Base-by-base conservation (phyloP, 2,113 vertebrate species). In the Ploceus nigricollis region DNA sequence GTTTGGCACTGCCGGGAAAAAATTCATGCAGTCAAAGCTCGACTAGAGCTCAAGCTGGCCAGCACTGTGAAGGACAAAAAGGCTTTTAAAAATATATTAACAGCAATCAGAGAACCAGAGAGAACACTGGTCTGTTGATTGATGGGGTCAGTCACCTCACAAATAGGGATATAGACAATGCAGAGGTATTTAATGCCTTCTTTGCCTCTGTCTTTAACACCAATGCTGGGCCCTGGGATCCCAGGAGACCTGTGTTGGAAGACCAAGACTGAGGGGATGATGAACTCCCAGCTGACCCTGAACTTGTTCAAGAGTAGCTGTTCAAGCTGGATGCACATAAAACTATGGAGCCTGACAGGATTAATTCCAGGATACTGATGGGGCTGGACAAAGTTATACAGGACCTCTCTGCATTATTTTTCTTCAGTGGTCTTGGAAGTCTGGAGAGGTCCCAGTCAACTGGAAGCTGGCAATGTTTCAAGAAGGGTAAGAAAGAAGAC, bases 211-310 rank as follows among this genome's bases (percentile, higher is more conserved):
- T 47, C 39, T 47, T 57, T 39, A 54, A 60, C 4, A 31, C 12
- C 1, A 1, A 0, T 60, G 17, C 23, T 45, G 18, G 40, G 28
- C 28, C 15, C 5, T 71, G 24, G 23, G 24, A 30, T 8, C 12
- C 30, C 44, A 15, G 35, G 22, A 60, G 10, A 18, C 16, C 8
- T 33, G 11, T 76, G 44, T 17, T 76, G n/a, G 44, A 64, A 85
- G 25, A 51, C 13, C 6, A 5, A 22, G 50, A 81, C 44, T 30
- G 25, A 58, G 48, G 7, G 25, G 5, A 71, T 22, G 22, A 53
- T 42, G 37, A 71, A 42, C 15, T 65, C 22, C 39, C 45, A 77
- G 25, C 22, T 39, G 27, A 1, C 1, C 13, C 39, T 58, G 39
- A 71, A 30, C n/a, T 65, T 65, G 18, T 58, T 71, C 23, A 40